phyloP scores from a whole-genome alignment of 2,888 invertebrate genomes.

The Tenthredo livida region DNA sequence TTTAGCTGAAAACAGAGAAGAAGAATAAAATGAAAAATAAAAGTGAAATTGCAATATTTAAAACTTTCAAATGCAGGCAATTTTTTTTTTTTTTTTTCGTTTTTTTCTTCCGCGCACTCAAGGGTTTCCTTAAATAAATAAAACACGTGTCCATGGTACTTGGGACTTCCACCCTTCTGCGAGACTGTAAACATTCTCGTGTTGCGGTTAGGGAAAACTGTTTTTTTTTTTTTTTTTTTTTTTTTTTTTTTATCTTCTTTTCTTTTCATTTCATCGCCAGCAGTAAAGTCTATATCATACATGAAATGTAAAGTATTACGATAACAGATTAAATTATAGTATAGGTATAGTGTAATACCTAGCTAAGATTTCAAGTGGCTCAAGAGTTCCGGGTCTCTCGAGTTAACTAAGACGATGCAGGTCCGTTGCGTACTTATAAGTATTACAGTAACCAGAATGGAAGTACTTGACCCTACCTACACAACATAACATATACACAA shows the following conservation, averaged over 20 bases:
- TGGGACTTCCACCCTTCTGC: neutral
- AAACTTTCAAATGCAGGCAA: neutral
- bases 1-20: no score
- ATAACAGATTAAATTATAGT: neutral
- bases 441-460: neutral
- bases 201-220: neutral
- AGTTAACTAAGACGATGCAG: no score
- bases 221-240: neutral
- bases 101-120: neutral
- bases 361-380: constrained; percentile 31
- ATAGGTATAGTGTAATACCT: neutral
- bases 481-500: neutral
- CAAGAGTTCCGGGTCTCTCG: constrained; percentile 5
- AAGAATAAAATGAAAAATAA: no score
- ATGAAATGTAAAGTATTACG: neutral
- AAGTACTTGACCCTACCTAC: neutral
- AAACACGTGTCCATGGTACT: no score
- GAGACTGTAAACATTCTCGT: neutral
- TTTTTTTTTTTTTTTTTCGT: neutral
- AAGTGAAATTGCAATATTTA: neutral
- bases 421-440: no score
- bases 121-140: neutral
- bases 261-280: no score
- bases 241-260: no score
- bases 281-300: neutral